Conservation (phyloP, 1,140 invertebrate species). For the Diabrotica virgifera region DNA sequence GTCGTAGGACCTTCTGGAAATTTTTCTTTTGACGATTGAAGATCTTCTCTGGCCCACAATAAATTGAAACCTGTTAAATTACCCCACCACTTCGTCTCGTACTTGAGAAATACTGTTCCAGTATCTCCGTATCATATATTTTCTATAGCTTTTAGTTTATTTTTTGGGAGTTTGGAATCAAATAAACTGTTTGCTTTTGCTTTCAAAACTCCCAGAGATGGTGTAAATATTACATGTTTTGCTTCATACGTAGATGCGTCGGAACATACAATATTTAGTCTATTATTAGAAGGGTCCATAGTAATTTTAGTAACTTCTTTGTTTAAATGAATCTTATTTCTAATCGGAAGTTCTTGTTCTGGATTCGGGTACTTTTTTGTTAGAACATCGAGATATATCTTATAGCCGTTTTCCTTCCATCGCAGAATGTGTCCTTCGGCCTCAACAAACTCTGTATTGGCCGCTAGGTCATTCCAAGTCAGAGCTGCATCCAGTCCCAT, state of each 20-base stretch:
- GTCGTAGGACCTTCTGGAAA: not conserved
- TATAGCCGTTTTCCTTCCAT: slow-evolving; percentile 41
- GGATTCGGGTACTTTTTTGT: slow-evolving; percentile 38
- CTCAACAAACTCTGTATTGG: no score
- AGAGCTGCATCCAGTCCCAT: no score
- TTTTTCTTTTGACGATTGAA: not conserved
- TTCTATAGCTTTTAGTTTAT: slow-evolving; percentile 62
- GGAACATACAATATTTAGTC: slow-evolving; percentile 37
- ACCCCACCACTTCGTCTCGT: slow-evolving; percentile 60
- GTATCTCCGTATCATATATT: slow-evolving; percentile 67
- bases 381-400: slow-evolving; percentile 39
- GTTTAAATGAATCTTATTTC: slow-evolving; percentile 34
- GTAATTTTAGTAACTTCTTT: slow-evolving; percentile 35
- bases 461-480: no score
- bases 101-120: slow-evolving; percentile 75
- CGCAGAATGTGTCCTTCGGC: no score
- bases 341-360: slow-evolving; percentile 27
- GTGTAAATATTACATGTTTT: slow-evolving; percentile 67
- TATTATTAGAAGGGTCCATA: slow-evolving; percentile 52
- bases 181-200: slow-evolving; percentile 59
- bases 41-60: slow-evolving; percentile 55
- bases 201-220: slow-evolving; percentile 69
- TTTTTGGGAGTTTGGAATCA: slow-evolving; percentile 56
- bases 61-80: slow-evolving; percentile 54
- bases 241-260: slow-evolving; percentile 58